These are phyloP conservation scores for Meteorus sp. DNA, from an alignment of 1,140 invertebrate species.

Conservation along the genomic window DNA sequence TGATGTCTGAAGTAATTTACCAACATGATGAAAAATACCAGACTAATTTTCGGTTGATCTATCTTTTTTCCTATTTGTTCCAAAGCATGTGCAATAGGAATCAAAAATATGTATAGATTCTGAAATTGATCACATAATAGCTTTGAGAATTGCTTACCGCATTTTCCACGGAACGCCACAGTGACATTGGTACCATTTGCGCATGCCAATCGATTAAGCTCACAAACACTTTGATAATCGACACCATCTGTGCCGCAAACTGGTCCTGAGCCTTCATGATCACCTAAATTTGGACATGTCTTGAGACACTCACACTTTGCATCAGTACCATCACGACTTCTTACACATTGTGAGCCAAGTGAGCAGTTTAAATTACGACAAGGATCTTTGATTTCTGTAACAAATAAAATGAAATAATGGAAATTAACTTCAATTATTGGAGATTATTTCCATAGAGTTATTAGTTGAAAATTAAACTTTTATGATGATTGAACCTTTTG, in stretches of 20 bases:
- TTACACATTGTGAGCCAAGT: conserved; percentile 74
- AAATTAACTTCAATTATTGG: neutral
- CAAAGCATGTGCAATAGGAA: too few species aligned
- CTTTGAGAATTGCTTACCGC: conserved; percentile 69
- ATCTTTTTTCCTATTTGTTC: too few species aligned
- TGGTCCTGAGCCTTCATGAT: conserved; percentile 73
- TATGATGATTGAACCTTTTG: conserved; percentile 43
- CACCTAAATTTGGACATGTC: conserved; percentile 77
- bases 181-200: conserved; percentile 72
- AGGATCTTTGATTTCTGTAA: conserved; percentile 77
- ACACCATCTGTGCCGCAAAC: conserved; percentile 75
- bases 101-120: too few species aligned
- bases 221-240: conserved; percentile 80
- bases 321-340: conserved; percentile 72
- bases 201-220: conserved; percentile 79
- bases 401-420: conserved; percentile 26
- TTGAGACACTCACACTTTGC: conserved; percentile 75
- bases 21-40: too few species aligned
- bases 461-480: conserved; percentile 7
- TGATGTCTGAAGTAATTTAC: too few species aligned
- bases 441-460: neutral
- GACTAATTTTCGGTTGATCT: too few species aligned
- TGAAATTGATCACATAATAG: too few species aligned
- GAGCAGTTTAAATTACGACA: conserved; percentile 74
- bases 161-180: conserved; percentile 86